Evolutionary conservation across 2,797 vertebrate genomes (phyloP).

Genomic region (Rhynchonycteris naso): DNA sequence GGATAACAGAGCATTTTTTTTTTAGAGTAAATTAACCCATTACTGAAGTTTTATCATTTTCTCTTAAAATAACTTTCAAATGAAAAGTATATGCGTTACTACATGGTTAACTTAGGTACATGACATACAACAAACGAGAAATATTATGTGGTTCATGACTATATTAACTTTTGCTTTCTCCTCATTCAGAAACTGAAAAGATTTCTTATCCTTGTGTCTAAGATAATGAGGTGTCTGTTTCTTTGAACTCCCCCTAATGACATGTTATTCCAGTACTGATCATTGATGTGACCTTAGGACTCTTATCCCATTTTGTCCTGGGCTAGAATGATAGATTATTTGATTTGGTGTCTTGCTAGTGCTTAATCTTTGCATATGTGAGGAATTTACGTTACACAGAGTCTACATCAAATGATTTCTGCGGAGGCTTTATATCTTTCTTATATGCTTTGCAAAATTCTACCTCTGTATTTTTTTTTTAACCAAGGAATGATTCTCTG

Average conservation of each 20-base stretch:
- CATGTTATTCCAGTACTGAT: not conserved
- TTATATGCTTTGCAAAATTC: constrained; percentile 1
- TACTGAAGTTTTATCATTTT: not conserved
- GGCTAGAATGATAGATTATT: constrained; percentile 4
- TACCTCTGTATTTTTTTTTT: constrained; percentile 36
- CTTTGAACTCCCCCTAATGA: not conserved
- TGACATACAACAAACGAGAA: not conserved
- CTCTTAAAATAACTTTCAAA: not conserved
- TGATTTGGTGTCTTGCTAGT: not conserved
- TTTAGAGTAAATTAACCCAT: not conserved
- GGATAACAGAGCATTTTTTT: constrained; percentile 3
- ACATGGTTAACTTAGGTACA: not conserved
- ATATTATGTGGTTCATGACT: not conserved
- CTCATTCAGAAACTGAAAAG: not conserved
- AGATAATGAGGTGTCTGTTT: constrained; percentile 5
- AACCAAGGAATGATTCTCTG: not conserved
- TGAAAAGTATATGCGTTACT: not conserved
- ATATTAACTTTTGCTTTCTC: not conserved
- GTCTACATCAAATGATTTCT: constrained; percentile 5
- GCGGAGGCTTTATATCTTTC: not conserved
- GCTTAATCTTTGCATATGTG: constrained; percentile 32
- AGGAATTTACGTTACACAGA: not conserved
- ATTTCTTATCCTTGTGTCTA: not conserved
- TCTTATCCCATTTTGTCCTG: constrained; percentile 5
- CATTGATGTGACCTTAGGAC: not conserved